Base-by-base conservation (phyloP, 2,113 vertebrate genomes). In the Syrmaticus mikado region DNA sequence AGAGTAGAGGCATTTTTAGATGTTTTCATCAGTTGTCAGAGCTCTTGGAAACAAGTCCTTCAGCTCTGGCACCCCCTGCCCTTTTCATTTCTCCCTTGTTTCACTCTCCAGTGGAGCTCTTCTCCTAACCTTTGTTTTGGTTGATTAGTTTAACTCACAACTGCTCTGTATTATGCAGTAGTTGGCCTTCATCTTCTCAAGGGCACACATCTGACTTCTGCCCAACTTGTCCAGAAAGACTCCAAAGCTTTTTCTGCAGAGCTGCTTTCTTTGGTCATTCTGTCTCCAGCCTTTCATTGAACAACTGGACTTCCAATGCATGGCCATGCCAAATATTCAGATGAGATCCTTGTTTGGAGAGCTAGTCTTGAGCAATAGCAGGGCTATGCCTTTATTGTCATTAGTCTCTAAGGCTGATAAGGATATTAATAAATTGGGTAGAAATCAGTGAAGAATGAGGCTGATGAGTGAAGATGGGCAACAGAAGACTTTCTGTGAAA, bases 81-180 rank as follows among this genome's bases (percentile, higher is more conserved):
- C 25, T 92, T 78, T n/a, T 73, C 46, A 10, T 45, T 52, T 45
- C 84, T 82, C 84, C 72, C 40, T 62, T 66, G 61, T 83, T 92
- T 87, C 60, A 43, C 90, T 48, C 79, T 55, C 66, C 73, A 67
- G 45, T 41, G 60, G 66, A 82, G 79, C 73, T 92, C 79, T 78
- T 82, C 78, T 87, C 19, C 30, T 77, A 43, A 19, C 10, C 60
- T 7, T 8, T 83, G 73, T 55, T 83, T 78, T 73, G 66, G 45
- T 73, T 43, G 66, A 61, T 36, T 73, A 78, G 28, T 87, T 87
- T 66, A 61, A 60, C 60, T 61, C 34, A 55, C 32, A 48, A 8
- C 20, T 78, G 7, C n/a, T 28, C 52, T 78, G 32, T n/a, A 73
- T 67, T 66, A 67, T 7, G 3, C 7, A 27, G 25, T 45, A 6